Base-by-base conservation (phyloP, 2,797 vertebrate species). In the Lacerta agilis region DNA sequence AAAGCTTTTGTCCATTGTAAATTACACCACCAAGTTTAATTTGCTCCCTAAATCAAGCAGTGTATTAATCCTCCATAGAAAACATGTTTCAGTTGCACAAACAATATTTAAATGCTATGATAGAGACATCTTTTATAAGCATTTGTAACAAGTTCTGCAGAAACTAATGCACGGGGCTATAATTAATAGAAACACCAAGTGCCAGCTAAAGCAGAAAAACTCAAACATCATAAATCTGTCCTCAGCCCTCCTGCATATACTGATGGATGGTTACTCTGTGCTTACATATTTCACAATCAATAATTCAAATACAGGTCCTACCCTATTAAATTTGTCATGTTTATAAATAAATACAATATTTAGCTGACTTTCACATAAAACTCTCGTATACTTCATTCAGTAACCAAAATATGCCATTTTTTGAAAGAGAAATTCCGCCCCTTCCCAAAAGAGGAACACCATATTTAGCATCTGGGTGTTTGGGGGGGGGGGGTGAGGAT, bases 231-330 rank as follows among this genome's bases (percentile, higher is more conserved):
- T 97, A 97, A 97, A 97, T 97, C 97, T 97, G 97, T 95, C 96
- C 91, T 0, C 0, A 89, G 90, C 93, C 91, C 95, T 95, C 96
- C 96, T 93, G 91, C 86, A 33, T 90, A 90, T 5, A 79, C 93
- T 97, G 97, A 97, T 97, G 95, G 96, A 97, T 97, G 96, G 94
- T 89, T 94, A 95, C 96, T 96, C 7, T 91, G 91, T 92, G 93
- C 95, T 97, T 96, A 97, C 97, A 97, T 96, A 96, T 97, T 97
- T 97, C 96, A 96, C 96, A 96, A 97, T 97, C 95, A 94, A 97
- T 97, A 97, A 97, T 96, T 97, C 97, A 97, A 95, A 96, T 96
- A 96, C 95, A 95, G 96, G 94, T 93, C 94, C 94, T 94, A 89
- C 94, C 95, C 96, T 94, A 96, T 96, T 95, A 93, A 94, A 95